Evolutionary conservation across 2,113 vertebrate species (phyloP).

Genomic region (Seriola aureovittata): DNA sequence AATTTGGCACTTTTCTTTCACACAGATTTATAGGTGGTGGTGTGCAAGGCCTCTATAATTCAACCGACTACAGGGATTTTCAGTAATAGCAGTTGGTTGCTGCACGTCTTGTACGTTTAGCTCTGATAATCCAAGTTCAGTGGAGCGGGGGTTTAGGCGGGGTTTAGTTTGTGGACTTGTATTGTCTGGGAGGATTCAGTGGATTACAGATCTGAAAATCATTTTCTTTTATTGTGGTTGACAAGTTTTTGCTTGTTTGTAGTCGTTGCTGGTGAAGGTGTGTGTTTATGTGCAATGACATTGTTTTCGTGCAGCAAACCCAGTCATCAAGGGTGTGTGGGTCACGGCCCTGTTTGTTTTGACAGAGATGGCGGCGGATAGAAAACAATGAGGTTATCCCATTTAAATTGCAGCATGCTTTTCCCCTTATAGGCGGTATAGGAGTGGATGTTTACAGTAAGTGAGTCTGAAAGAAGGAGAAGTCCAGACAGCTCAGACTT

Average conservation of each 20-base stretch:
- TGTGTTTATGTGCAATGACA: constrained; percentile 48
- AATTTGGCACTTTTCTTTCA: constrained; percentile 66
- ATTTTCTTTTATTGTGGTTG: constrained; percentile 55
- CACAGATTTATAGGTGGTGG: constrained; percentile 56
- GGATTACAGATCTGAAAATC: constrained; percentile 65
- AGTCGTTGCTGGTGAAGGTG: constrained; percentile 19
- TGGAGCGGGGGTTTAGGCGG: constrained; percentile 27
- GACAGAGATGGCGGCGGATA: constrained; percentile 35
- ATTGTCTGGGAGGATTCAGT: constrained; percentile 60
- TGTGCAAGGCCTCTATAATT: constrained; percentile 59
- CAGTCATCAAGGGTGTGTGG: constrained; percentile 29
- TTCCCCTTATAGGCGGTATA: constrained; percentile 6
- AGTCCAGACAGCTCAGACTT: constrained; percentile 38
- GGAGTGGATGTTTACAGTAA: constrained; percentile 43
- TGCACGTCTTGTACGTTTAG: constrained; percentile 43
- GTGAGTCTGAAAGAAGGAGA: constrained; percentile 33
- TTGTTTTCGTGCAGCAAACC: constrained; percentile 40
- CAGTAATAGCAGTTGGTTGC: constrained; percentile 56
- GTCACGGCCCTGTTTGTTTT: constrained; percentile 45
- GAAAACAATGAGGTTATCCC: constrained; percentile 40
- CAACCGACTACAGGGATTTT: constrained; percentile 42
- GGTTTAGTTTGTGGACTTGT: constrained; percentile 55
- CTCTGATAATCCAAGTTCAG: constrained; percentile 64
- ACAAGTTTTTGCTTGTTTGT: constrained; percentile 63
- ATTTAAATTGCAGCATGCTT: constrained; percentile 16